Evolutionary conservation across 2,113 vertebrate genomes (phyloP).

Genomic region (Leptobrachium ailaonicum): DNA sequence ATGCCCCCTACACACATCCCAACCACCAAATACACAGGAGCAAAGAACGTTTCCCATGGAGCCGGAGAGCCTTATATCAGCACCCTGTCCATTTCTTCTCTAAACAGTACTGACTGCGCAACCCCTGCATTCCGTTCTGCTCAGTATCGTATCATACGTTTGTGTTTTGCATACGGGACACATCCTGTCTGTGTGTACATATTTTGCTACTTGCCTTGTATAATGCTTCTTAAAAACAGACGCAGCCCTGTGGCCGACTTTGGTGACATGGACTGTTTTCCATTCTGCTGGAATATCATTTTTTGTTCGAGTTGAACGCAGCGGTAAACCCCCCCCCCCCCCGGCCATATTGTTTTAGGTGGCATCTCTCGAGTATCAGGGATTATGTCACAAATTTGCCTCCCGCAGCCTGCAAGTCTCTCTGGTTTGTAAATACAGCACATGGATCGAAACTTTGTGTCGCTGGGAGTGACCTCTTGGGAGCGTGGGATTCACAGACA

Average conservation of each 20-base stretch:
- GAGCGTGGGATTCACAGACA: neutral
- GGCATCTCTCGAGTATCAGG: neutral
- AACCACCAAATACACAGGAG: no score
- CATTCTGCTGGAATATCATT: neutral
- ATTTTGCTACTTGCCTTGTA: constrained; percentile 8
- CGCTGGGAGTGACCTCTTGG: neutral
- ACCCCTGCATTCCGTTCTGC: no score
- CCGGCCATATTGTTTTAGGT: constrained; percentile 13
- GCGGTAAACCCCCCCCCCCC: constrained; percentile 4
- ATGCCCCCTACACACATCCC: no score
- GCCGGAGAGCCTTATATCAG: no score
- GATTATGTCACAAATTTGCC: neutral
- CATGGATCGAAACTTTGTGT: neutral
- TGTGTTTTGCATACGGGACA: neutral
- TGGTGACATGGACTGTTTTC: neutral
- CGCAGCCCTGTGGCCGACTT: constrained; percentile 4
- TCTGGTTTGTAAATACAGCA: constrained; percentile 40
- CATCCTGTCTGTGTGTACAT: neutral
- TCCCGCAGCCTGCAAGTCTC: constrained; percentile 6
- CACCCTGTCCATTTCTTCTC: no score
- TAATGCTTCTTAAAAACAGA: constrained; percentile 18
- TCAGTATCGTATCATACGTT: no score
- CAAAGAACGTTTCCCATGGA: no score
- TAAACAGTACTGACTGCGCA: no score
- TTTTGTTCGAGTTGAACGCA: neutral